Evolutionary conservation across 2,888 invertebrate species (phyloP), one percentile per base, ranked within the genome.

Genomic region (Xestoiulus laeticollis): DNA sequence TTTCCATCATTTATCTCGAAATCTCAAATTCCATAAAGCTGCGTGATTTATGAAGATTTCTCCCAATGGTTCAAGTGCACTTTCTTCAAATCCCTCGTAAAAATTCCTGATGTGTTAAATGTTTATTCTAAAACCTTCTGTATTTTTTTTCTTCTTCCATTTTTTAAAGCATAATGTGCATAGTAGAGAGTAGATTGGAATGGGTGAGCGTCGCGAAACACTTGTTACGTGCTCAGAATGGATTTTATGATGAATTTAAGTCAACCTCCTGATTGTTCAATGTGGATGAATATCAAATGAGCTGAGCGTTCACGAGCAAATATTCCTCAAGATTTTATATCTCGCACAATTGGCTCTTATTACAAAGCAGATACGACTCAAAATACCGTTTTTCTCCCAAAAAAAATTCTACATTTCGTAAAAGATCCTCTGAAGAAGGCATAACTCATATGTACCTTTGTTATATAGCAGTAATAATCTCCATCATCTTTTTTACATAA

Each of bases 221-320:
- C 68, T 68, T 68, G 68, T 68, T 68, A 68, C 68, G 68, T 68
- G 68, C 68, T 68, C 68, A 12, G 68, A 68, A 68, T 68, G 68
- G 68, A 68, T 68, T 68, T 68, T 68, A 68, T 68, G 68, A 68
- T 68, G 68, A 68, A 68, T 68, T 68, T 68, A 68, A 68, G 68
- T 68, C 68, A 68, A 68, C 68, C 68, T 68, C 68, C 26, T 68
- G 68, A 68, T 68, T 68, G 68, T 68, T 68, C 68, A 68, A 84
- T 84, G 84, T 38, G 84, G 84, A 84, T 84, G 84, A 84, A 84
- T 84, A 84, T 84, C 84, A 84, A 84, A 84, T 84, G 84, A 84
- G 84, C 84, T 68, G 68, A 22, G 26, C 68, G 26, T 68, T 26
- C 22, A 26, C 68, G 26, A 4, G 68, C 68, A 26, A 22, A 68